Evolutionary conservation across 2,797 vertebrate genomes (phyloP).

Genomic region (Tapera naevia): DNA sequence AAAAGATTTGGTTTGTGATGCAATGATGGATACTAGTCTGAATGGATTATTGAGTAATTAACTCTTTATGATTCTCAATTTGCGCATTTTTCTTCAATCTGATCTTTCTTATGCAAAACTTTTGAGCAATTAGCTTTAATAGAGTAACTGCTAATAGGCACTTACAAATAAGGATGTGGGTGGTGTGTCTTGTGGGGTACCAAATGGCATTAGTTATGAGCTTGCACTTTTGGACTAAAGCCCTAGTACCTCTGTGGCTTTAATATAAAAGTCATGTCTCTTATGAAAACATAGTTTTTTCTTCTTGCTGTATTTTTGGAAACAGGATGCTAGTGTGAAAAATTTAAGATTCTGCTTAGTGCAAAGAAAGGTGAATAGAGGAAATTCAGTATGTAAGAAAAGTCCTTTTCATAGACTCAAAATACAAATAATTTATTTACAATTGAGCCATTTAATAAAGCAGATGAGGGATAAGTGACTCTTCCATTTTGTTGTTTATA

Average conservation of each 20-base stretch:
- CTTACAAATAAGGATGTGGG: not conserved
- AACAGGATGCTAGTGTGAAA: not conserved
- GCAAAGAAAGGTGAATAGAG: not conserved
- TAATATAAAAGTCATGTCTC: not conserved
- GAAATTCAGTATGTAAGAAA: not conserved
- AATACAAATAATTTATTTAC: conserved; percentile 42
- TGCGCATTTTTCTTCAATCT: not conserved
- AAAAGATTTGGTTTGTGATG: not conserved
- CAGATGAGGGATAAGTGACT: not conserved
- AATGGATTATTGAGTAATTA: not conserved
- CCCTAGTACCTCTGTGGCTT: not conserved
- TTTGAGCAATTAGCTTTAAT: not conserved
- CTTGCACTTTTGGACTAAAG: not conserved
- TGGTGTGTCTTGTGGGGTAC: not conserved
- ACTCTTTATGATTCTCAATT: not conserved
- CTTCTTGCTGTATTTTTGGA: not conserved
- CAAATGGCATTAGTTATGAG: not conserved
- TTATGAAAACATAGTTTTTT: not conserved
- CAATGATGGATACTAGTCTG: not conserved
- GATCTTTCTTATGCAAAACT: not conserved
- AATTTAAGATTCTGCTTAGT: not conserved
- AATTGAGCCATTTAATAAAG: not conserved
- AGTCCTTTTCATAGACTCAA: not conserved
- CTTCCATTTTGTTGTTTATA: not conserved
- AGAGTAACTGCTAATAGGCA: not conserved